These are phyloP conservation scores for Palloptera scutellata DNA, from an alignment of 2,888 invertebrate species.

Conservation along the genomic window DNA sequence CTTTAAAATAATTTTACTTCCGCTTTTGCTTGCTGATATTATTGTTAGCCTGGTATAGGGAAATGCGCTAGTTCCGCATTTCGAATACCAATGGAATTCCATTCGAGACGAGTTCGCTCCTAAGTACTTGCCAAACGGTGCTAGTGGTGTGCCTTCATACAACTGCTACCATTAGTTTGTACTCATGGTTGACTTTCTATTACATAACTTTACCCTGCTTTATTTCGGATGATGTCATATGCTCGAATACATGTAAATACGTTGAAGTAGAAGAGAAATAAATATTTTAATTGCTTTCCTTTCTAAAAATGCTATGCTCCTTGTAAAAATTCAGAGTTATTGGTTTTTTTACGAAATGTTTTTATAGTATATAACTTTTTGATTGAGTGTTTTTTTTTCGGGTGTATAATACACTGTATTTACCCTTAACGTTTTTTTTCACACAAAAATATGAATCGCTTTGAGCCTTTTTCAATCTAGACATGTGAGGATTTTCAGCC, in stretches of 20 bases:
- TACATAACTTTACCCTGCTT: no score
- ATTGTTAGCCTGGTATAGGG: slow-evolving; percentile 54
- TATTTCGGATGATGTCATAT: no score
- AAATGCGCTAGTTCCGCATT: slow-evolving; percentile 60
- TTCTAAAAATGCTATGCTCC: slow-evolving; percentile 15
- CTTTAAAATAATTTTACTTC: slow-evolving; percentile 50
- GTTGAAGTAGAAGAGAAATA: no score
- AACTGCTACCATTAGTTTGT: no score
- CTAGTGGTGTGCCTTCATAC: no score
- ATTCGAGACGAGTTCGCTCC: slow-evolving; percentile 8
- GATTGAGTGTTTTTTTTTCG: background rate
- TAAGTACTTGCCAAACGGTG: no score
- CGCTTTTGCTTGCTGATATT: slow-evolving; percentile 47
- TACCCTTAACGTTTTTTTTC: no score
- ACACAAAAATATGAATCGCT: no score
- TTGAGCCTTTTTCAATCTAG: background rate
- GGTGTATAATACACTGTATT: background rate
- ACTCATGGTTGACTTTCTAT: no score
- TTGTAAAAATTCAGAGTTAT: slow-evolving; percentile 9
- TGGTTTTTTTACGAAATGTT: slow-evolving; percentile 3
- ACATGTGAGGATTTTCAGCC: background rate
- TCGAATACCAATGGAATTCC: slow-evolving; percentile 40
- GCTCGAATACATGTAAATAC: no score
- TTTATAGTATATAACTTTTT: background rate
- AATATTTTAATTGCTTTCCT: background rate